phyloP scores from a whole-genome alignment of 2,797 vertebrate species.

The Geotrypetes seraphini region DNA sequence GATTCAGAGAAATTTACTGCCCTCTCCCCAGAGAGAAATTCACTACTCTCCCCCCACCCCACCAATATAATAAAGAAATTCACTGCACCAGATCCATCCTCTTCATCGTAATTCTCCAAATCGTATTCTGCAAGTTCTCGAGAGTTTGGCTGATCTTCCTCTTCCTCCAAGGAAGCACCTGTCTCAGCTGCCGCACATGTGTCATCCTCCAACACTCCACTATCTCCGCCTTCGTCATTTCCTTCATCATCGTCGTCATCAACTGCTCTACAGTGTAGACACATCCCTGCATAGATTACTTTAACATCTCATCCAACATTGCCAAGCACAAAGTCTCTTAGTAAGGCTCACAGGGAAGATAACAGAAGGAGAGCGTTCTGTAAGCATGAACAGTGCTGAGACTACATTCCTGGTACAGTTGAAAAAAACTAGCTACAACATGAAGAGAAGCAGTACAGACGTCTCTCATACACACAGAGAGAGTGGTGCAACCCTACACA shows the following conservation, averaged over 20 bases:
- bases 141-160: conserved; percentile 32
- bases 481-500: no score
- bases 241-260: conserved; percentile 51
- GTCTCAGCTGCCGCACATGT: background rate
- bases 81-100: conserved; percentile 56
- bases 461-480: no score
- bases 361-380: background rate
- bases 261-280: conserved; percentile 8
- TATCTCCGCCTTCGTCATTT: conserved; percentile 41
- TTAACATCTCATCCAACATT: background rate
- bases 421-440: no score
- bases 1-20: no score
- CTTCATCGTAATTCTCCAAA: conserved; percentile 83
- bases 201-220: conserved; percentile 8
- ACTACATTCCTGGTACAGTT: no score
- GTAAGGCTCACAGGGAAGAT: no score
- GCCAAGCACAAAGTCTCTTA: no score
- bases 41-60: no score
- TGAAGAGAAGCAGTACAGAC: no score
- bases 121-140: conserved; percentile 83
- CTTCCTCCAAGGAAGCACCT: conserved; percentile 19
- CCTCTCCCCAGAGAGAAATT: no score
- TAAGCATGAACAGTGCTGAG: no score
- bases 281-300: background rate
- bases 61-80: no score